A percentile compares a stretch with the other conserved stretches of the same genome.
Evolutionary conservation across 2,113 vertebrate species (phyloP).

Genomic region (Notothenia coriiceps): DNA sequence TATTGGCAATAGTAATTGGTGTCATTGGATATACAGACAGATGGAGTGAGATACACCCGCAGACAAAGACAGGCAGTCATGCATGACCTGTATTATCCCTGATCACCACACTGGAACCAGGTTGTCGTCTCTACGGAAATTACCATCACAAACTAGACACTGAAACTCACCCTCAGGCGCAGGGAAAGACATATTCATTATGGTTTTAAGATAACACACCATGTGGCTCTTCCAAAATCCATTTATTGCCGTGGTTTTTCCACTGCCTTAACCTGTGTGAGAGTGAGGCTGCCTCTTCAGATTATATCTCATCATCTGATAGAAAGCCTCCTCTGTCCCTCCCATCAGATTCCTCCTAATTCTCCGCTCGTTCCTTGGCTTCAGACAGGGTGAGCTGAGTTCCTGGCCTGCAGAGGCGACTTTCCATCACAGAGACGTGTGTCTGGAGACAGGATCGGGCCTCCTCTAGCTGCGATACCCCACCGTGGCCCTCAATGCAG

Average conservation of each 20-base stretch:
- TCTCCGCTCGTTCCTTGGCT: constrained; percentile 30
- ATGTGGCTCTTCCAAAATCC: constrained; percentile 38
- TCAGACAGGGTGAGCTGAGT: constrained; percentile 49
- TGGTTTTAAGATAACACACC: constrained; percentile 55
- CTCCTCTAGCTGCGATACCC: constrained; percentile 31
- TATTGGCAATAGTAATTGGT: constrained; percentile 2
- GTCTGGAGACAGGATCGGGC: constrained; percentile 35
- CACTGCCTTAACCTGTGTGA: constrained; percentile 27
- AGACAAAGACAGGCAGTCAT: constrained; percentile 45
- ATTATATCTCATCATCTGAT: constrained; percentile 75
- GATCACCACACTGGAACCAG: constrained; percentile 53
- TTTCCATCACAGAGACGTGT: constrained; percentile 61
- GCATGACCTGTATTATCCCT: constrained; percentile 44
- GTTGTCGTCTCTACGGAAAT: constrained; percentile 48
- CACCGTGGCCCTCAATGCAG: constrained; percentile 17
- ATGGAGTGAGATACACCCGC: constrained; percentile 38
- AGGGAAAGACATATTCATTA: constrained; percentile 58
- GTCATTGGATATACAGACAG: constrained; percentile 29
- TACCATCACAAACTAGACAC: constrained; percentile 39
- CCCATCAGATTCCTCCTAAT: constrained; percentile 64
- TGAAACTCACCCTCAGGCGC: constrained; percentile 29
- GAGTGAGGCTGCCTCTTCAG: constrained; percentile 25
- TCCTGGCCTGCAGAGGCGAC: constrained; percentile 47
- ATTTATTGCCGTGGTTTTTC: constrained; percentile 39
- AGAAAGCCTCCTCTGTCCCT: constrained; percentile 54